Conservation (phyloP, 2,113 vertebrate genomes). For the Eulacestoma nigropectus region DNA sequence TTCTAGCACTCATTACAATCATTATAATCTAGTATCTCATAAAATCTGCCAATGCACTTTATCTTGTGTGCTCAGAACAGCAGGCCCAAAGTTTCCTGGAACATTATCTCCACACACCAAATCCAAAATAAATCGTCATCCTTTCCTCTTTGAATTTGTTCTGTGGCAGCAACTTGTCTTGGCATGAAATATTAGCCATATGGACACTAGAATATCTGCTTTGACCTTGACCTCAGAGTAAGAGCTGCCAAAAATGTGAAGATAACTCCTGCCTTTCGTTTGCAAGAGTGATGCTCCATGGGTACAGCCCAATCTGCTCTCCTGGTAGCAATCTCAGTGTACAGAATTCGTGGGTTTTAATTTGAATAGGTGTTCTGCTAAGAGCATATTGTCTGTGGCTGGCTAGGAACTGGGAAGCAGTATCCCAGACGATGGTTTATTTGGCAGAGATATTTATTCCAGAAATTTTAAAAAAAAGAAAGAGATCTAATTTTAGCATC, state of each 20-base stretch:
- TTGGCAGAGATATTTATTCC: neutral
- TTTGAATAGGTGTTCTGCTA: neutral
- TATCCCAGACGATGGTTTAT: neutral
- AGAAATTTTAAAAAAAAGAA: neutral
- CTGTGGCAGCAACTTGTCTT: conserved; percentile 37
- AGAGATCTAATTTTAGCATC: neutral
- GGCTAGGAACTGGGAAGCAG: neutral
- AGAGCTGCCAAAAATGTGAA: neutral
- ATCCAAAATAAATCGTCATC: neutral
- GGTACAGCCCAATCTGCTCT: neutral
- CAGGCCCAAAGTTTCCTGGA: neutral
- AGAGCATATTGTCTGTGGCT: neutral
- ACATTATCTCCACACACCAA: neutral
- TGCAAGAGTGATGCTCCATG: neutral
- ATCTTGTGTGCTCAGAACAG: neutral
- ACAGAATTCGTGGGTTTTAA: neutral
- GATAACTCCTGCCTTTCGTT: neutral
- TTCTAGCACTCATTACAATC: neutral
- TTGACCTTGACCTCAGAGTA: conserved; percentile 57
- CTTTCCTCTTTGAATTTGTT: conserved; percentile 32
- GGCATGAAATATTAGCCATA: conserved; percentile 52
- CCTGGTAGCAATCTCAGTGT: neutral
- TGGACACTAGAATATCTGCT: conserved; percentile 23
- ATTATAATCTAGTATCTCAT: neutral
- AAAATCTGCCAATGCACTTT: neutral